Evolutionary conservation across 2,797 vertebrate genomes (phyloP).

Genomic region (Hemibagrus guttatus): DNA sequence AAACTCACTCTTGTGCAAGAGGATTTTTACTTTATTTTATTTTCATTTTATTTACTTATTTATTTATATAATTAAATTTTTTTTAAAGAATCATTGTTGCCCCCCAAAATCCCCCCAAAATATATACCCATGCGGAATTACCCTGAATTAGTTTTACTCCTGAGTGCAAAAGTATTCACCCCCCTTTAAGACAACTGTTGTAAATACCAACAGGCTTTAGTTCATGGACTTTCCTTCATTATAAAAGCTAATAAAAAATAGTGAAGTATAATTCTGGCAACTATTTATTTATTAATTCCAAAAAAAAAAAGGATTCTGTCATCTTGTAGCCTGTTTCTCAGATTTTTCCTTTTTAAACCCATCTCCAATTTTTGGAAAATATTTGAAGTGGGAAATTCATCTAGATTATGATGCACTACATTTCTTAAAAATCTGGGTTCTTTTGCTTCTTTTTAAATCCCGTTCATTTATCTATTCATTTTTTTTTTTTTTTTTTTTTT

Average conservation of each 20-base stretch:
- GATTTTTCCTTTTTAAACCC: neutral
- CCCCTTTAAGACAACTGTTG: neutral
- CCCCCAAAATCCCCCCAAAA: too few relatives aligned
- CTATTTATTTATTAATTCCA: too few relatives aligned
- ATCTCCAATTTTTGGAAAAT: neutral
- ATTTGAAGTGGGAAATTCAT: neutral
- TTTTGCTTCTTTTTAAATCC: neutral
- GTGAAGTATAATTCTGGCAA: neutral
- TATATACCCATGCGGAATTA: neutral
- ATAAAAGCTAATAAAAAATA: neutral
- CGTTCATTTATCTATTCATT: neutral
- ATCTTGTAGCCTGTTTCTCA: neutral
- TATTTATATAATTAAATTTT: too few relatives aligned
- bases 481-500: neutral
- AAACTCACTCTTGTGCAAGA: too few relatives aligned
- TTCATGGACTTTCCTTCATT: neutral
- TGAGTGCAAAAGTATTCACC: slow-evolving; percentile 1
- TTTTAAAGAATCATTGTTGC: neutral
- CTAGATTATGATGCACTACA: neutral
- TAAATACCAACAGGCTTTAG: neutral
- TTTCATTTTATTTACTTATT: too few relatives aligned
- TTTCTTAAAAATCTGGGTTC: neutral
- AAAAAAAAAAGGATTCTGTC: too few relatives aligned
- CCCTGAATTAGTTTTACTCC: neutral
- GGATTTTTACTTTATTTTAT: too few relatives aligned